Percentiles rank a stretch among this genome's conserved stretches.
Conservation (phyloP, 2,888 invertebrate genomes). For the Urechis unicinctus region DNA sequence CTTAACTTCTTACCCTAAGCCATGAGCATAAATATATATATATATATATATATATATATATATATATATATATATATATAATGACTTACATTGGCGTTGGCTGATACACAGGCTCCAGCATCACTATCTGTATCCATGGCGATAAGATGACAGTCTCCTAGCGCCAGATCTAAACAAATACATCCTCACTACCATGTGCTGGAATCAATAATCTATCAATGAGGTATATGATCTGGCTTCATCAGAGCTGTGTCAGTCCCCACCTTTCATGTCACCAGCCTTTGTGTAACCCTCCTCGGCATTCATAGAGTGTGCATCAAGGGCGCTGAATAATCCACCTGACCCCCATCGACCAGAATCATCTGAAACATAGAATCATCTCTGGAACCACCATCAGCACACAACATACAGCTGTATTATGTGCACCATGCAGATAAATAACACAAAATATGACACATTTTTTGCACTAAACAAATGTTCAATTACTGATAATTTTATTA, state of each 20-base stretch:
- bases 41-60: too few species aligned
- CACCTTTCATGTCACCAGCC: slow-evolving; percentile 48
- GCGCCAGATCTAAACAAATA: slow-evolving; percentile 11
- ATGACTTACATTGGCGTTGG: slow-evolving; percentile 31
- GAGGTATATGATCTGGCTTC: too few species aligned
- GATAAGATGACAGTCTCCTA: slow-evolving; percentile 44
- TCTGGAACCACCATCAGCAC: background rate
- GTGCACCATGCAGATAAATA: too few species aligned
- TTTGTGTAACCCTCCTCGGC: slow-evolving; percentile 42
- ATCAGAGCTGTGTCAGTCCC: too few species aligned
- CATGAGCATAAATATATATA: too few species aligned
- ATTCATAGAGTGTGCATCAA: slow-evolving; percentile 29
- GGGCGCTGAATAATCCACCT: slow-evolving; percentile 50
- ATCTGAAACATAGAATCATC: slow-evolving; percentile 31
- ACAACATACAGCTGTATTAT: too few species aligned
- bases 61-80: background rate
- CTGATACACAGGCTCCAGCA: slow-evolving; percentile 17
- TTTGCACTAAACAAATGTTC: background rate
- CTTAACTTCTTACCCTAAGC: too few species aligned
- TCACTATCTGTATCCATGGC: slow-evolving; percentile 27
- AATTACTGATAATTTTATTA: background rate
- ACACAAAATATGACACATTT: too few species aligned
- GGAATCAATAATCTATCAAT: background rate
- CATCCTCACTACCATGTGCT: background rate
- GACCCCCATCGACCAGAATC: slow-evolving; percentile 49